Evolutionary conservation across 2,113 vertebrate genomes (phyloP), one percentile per base, ranked within the genome.

Genomic region (Vulpes vulpes): DNA sequence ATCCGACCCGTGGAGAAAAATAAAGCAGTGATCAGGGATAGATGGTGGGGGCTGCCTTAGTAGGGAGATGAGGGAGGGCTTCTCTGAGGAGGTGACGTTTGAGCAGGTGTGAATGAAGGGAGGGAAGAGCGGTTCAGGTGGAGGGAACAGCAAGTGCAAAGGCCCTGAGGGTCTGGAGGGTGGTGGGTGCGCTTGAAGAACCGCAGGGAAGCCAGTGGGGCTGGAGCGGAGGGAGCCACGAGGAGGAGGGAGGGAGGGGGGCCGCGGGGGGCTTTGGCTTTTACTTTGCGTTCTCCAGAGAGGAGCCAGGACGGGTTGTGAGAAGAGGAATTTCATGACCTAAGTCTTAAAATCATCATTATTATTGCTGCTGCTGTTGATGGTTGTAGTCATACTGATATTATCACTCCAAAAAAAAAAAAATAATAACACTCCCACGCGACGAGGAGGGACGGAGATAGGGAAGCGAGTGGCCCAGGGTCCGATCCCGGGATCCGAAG

Each of bases 401-500:
- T 43, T 43, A 43, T 4, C 38, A 43, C 38, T 43, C 38, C 1
- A 43, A 43, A 35, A 35, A 35, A n/a, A n/a, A n/a, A n/a, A n/a
- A n/a, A 9, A 76, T 51, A 76, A 3, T 17, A 51, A 23, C 43
- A 38, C n/a, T 43, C 49, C 11, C n/a, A 0, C 2, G 62, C 25
- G n/a, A n/a, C 22, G 35, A 91, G 53, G 30, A 11, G 51, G 49
- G 25, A 27, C 49, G 3, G 43, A 49, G 59, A 4, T 15, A 2
- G 2, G 20, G 74, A 22, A 5, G 74, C 0, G n/a, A 5, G 83
- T 3, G 65, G 22, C 35, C 53, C 19, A 2, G 8, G 0, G 51
- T 23, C 55, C 1, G 2, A 15, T 35, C 17, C 30, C 4, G 0
- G 3, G 22, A 3, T 32, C 9, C 2, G 11, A 22, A 62, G 8